Evolutionary conservation across 2,888 invertebrate species (phyloP), one percentile per base, ranked within the genome.

Genomic region (Troglohyphantes excavatus): DNA sequence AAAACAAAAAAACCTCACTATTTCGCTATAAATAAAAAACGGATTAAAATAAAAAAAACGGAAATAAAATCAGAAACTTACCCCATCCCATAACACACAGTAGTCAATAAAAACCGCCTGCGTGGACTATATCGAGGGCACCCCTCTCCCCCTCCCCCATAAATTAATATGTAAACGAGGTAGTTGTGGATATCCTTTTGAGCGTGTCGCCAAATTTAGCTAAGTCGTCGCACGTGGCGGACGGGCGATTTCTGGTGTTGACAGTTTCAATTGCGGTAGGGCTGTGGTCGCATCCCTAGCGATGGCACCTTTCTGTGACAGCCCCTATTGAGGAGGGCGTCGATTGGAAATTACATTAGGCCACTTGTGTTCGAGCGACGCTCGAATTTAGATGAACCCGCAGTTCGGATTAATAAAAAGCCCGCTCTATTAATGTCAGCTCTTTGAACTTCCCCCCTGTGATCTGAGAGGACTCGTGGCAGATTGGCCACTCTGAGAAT

Each of bases 321-420:
- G 89, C 27, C 33, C 27, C 82, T 76, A 82, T 89, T 83, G 76
- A 82, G 68, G 29, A 75, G 89, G 33, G 88, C 70, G 43, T 82
- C 82, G 82, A 89, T 82, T 82, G 82, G 82, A 89, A 89, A 89
- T 89, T 89, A 89, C 89, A 89, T 89, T 83, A 89, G 89, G 82
- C 89, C 82, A 89, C 89, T 89, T 87, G 79, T 72, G 87, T 19
- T 46, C 39, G 70, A 68, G 75, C 75, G 78, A 43, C 75, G 76
- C 78, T 70, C 78, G 75, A 75, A 76, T 70, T 39, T 27, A 76
- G 85, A 85, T 65, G 46, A 73, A 23, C 53, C 84, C 23, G 75
- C 83, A 26, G 61, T 39, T 43, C 46, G 85, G 76, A 86, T 86
- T 86, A 86, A 86, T 70, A 78, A 86, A 86, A 86, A 86, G 85